Base-by-base conservation (phyloP, 2,888 invertebrate genomes). In the Xanthostigma xanthostigma region DNA sequence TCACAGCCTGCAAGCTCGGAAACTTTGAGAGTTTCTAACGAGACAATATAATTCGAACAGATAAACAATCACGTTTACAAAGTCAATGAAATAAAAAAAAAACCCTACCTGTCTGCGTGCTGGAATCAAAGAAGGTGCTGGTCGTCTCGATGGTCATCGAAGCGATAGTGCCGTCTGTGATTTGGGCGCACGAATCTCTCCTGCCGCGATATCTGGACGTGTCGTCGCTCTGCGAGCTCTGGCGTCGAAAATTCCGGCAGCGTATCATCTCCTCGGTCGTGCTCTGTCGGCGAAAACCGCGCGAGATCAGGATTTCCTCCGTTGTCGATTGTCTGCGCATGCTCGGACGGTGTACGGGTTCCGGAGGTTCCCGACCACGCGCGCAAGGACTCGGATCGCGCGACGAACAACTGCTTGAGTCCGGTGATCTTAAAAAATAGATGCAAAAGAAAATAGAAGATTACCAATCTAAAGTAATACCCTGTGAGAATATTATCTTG, bases 131-230 rank as follows among this genome's bases (percentile, higher is more conserved):
- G 67, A 90, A 89, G 1, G 90, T 90, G 67, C 89, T 89, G 5
- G 90, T 88, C 3, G 91, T 91, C 66, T 92, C 91, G 33, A 91
- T 89, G 0, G 90, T 90, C 92, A 92, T 92, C 37, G 90, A 86
- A 35, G 86, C 89, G 55, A 91, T 81, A 33, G 91, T 92, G 12
- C 92, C 92, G 61, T 92, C 91, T 48, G 87, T 81, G 60, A 92
- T 92, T 69, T 92, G 92, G 0, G 90, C 89, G 41, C 85, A 82
- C 2, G 91, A 91, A 63, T 92, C 91, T 10, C 87, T 71, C 2
- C 87, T 72, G 1, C 87, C 86, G 13, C 84, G 73, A 53, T 73
- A 79, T 57, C 79, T 72, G 56, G 75, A 78, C 10, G 78, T 77
- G 60, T 89, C 89, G 59, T 91, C 91, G 59, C 89, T 89, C 64